Percentiles rank a stretch among this genome's conserved stretches.
These are phyloP conservation scores for Sminthurinus aureus DNA, from an alignment of 2,888 invertebrate species.

Conservation along the genomic window DNA sequence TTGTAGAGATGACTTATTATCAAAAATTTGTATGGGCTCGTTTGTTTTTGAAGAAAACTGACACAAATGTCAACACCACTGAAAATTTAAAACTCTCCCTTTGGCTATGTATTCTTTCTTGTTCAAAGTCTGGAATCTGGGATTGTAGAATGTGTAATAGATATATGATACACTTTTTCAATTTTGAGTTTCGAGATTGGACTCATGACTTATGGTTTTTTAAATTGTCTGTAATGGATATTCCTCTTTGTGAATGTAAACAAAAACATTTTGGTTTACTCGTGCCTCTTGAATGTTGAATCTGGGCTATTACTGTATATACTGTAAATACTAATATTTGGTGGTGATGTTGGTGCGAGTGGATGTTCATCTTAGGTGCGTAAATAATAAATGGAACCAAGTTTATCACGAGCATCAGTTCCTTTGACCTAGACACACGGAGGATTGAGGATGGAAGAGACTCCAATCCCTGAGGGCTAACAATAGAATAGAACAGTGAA, in stretches of 20 bases:
- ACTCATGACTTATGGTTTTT: not conserved
- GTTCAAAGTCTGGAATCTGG: too few species aligned
- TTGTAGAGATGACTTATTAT: too few species aligned
- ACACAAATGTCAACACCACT: not conserved
- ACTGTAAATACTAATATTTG: not conserved
- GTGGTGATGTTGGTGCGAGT: not conserved
- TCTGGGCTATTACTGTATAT: not conserved
- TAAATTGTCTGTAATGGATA: not conserved
- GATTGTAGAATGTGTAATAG: too few species aligned
- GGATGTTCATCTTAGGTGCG: slow-evolving; percentile 3
- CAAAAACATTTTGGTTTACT: not conserved
- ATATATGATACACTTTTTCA: too few species aligned
- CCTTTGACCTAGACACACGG: slow-evolving; percentile 29
- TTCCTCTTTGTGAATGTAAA: not conserved
- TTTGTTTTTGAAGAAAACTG: too few species aligned
- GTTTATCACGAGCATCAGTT: slow-evolving; percentile 34
- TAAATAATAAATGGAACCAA: slow-evolving; percentile 35
- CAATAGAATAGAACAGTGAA: not conserved
- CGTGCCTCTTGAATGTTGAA: too few species aligned
- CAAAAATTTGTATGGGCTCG: too few species aligned
- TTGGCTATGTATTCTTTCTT: not conserved
- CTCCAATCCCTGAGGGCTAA: not conserved
- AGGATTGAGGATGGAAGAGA: not conserved
- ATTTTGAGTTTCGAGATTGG: not conserved
- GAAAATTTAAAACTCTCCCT: not conserved